Evolutionary conservation across 1,140 invertebrate species (phyloP).

Genomic region (Monomorium pharaonis): DNA sequence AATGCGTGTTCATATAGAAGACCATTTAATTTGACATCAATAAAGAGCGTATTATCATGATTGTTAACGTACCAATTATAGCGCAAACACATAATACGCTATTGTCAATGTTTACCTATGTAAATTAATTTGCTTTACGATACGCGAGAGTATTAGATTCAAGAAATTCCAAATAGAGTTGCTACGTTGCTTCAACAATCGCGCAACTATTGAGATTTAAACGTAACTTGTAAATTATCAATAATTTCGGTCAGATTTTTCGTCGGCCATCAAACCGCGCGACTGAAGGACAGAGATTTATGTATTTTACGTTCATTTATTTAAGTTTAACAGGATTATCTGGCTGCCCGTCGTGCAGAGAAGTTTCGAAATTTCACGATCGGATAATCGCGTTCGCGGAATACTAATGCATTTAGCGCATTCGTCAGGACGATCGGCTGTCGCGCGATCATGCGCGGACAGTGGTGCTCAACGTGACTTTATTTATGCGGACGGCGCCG

Average conservation of each 20-base stretch:
- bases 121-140: conserved; percentile 26
- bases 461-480: conserved; percentile 59
- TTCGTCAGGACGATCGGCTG: conserved; percentile 32
- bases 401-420: conserved; percentile 68
- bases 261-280: too few relatives aligned
- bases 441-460: conserved; percentile 64
- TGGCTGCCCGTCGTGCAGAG: background rate
- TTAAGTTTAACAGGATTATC: conserved; percentile 14
- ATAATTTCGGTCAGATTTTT: background rate
- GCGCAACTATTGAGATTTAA: too few relatives aligned
- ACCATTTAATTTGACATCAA: conserved; percentile 18
- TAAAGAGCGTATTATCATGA: background rate
- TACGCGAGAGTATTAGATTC: background rate
- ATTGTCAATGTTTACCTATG: background rate
- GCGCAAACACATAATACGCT: conserved; percentile 1
- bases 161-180: background rate
- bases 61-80: conserved; percentile 62
- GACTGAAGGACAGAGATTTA: background rate
- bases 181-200: background rate
- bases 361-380: conserved; percentile 30
- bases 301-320: background rate
- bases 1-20: conserved; percentile 24
- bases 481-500: conserved; percentile 62
- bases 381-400: conserved; percentile 59
- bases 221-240: background rate